Evolutionary conservation across 2,113 vertebrate genomes (phyloP), one percentile per base, ranked within the genome.

Genomic region (Dermatemys mawii): DNA sequence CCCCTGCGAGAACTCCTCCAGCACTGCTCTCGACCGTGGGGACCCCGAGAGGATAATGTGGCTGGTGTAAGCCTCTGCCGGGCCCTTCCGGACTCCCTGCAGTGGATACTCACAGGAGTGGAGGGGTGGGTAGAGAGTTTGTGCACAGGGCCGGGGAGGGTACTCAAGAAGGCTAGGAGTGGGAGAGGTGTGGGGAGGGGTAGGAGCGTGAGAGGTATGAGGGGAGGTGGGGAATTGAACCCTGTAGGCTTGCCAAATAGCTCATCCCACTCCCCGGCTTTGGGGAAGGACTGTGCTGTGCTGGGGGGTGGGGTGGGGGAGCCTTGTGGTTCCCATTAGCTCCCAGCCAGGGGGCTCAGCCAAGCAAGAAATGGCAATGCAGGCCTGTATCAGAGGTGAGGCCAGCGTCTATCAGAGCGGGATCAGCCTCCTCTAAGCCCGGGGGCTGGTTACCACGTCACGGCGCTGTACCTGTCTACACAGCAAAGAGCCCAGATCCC

Each of bases 341-440:
- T 78, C 76, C 44, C 41, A 48, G 76, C 48, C 9, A 44, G 24
- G 48, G 29, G 75, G 12, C 75, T 41, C 41, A 44, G 38, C 24
- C 24, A 3, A 48, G 41, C 38, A 46, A 41, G 41, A n/a, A 4
- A 1, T 49, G 32, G 3, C 6, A 2, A 49, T 1, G n/a, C 32
- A 1, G n/a, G 50, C 53, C 11, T 67, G 10, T 19, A n/a, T 54
- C 22, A 4, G 35, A 76, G 70, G 13, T 22, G 12, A 24, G 21
- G 6, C 44, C 16, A 26, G 13, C 10, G 1, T 5, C 41, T 11
- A 48, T 4, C 11, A 2, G 49, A 91, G 80, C 46, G 26, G 88
- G 90, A 94, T 91, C 94, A 93, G 44, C 44, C 75, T 78, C 44
- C 46, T 44, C 75, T 41, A 3, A 27, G 12, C 75, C 75, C 8